Conservation (phyloP, 30 jellyfish, hydroid and myxozoan species). For the Turritopsis rubra region DNA sequence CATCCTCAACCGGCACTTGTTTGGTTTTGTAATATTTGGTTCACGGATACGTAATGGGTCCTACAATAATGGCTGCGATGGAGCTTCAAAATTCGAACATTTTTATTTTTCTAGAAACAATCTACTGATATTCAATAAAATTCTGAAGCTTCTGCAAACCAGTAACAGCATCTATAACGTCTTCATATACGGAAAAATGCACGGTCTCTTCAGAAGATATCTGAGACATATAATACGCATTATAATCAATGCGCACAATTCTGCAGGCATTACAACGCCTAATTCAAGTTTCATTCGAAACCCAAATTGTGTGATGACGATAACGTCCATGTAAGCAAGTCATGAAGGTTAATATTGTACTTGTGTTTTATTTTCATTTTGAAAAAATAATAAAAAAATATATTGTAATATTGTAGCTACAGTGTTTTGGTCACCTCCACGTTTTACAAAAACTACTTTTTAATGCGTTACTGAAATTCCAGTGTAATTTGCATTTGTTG, state of each 20-base stretch:
- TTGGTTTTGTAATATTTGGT: no score
- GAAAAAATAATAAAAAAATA: no score
- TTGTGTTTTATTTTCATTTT: not conserved
- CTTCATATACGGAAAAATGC: slow-evolving; percentile 15
- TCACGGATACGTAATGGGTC: no score
- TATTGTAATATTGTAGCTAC: no score
- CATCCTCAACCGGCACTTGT: no score
- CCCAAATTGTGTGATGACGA: not conserved
- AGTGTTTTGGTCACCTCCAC: no score
- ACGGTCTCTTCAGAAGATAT: slow-evolving; percentile 3
- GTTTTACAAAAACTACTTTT: no score
- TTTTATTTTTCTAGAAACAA: not conserved
- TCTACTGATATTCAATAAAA: not conserved
- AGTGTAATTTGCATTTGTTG: no score
- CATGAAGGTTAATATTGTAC: not conserved
- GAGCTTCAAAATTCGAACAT: no score
- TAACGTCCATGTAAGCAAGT: not conserved
- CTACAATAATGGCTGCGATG: no score
- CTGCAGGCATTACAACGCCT: not conserved
- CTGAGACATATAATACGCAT: not conserved
- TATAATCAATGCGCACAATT: not conserved
- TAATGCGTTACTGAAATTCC: no score
- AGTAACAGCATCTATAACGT: slow-evolving; percentile 17
- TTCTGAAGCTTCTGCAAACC: slow-evolving; percentile 9
- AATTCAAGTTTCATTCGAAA: not conserved